Evolutionary conservation across 1,140 invertebrate species (phyloP).

Genomic region (Ylistrum balloti): DNA sequence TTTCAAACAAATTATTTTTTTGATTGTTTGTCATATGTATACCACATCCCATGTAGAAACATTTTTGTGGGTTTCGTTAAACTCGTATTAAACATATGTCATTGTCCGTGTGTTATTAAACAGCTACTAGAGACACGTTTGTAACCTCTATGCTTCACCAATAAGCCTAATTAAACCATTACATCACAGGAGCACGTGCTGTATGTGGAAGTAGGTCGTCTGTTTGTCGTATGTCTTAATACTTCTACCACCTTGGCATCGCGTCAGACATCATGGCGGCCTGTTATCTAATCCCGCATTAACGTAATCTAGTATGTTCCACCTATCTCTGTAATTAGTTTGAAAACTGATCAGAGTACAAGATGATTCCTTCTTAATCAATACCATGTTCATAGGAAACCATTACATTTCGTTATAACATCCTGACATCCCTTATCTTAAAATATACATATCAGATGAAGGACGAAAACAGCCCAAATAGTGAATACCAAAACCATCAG

Average conservation of each 20-base stretch:
- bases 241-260: background rate
- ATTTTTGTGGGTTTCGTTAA: too few species aligned
- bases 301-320: background rate
- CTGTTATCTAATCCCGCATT: background rate
- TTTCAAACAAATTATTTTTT: too few species aligned
- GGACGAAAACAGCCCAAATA: too few species aligned
- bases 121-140: background rate
- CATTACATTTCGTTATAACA: background rate
- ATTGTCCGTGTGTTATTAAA: too few species aligned
- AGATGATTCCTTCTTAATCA: background rate
- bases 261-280: background rate
- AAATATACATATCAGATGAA: too few species aligned
- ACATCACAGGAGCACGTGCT: background rate
- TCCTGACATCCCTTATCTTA: too few species aligned
- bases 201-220: background rate
- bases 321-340: background rate
- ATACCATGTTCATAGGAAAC: background rate
- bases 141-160: background rate
- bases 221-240: background rate
- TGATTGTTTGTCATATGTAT: too few species aligned
- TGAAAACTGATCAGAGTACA: background rate
- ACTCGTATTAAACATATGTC: too few species aligned
- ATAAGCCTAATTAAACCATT: conserved; percentile 1
- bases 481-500: too few species aligned
- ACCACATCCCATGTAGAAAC: too few species aligned